phyloP scores from a whole-genome alignment of 1,140 invertebrate genomes.

The Cotesia vestalis region DNA sequence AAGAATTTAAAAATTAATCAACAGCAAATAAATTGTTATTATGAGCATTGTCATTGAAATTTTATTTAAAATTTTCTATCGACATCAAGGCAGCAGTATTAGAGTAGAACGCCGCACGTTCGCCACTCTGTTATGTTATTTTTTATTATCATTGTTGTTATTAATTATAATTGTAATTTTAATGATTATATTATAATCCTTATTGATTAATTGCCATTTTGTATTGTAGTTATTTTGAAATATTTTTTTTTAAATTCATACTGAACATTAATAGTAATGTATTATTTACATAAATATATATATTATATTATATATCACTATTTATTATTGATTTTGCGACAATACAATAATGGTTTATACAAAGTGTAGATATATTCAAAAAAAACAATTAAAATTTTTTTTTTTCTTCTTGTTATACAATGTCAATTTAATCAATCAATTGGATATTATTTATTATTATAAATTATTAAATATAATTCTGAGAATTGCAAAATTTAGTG shows the following conservation, averaged over 20 bases:
- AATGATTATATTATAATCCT: no score
- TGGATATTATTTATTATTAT: no score
- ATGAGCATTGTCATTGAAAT: slow-evolving; percentile 30
- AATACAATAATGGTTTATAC: slow-evolving; percentile 56
- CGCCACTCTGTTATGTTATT: slow-evolving; percentile 43
- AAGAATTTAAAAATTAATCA: no score
- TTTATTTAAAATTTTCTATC: slow-evolving; percentile 36
- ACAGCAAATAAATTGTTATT: slow-evolving; percentile 16
- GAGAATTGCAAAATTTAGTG: no score
- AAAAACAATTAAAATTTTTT: slow-evolving; percentile 48
- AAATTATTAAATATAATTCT: no score
- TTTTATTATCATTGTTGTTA: slow-evolving; percentile 33
- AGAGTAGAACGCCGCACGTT: slow-evolving; percentile 54
- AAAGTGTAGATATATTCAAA: slow-evolving; percentile 58
- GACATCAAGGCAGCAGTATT: slow-evolving; percentile 62
- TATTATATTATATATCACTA: neutral
- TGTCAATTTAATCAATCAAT: no score
- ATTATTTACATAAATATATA: slow-evolving; percentile 3
- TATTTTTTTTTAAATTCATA: slow-evolving; percentile 23
- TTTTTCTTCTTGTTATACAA: slow-evolving; percentile 48
- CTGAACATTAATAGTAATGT: neutral
- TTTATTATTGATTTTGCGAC: slow-evolving; percentile 31
- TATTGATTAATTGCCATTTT: slow-evolving; percentile 51
- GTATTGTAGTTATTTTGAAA: slow-evolving; percentile 44
- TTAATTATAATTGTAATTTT: slow-evolving; percentile 22